phyloP scores from a whole-genome alignment of 2,797 vertebrate species.

The Bufotes viridis region DNA sequence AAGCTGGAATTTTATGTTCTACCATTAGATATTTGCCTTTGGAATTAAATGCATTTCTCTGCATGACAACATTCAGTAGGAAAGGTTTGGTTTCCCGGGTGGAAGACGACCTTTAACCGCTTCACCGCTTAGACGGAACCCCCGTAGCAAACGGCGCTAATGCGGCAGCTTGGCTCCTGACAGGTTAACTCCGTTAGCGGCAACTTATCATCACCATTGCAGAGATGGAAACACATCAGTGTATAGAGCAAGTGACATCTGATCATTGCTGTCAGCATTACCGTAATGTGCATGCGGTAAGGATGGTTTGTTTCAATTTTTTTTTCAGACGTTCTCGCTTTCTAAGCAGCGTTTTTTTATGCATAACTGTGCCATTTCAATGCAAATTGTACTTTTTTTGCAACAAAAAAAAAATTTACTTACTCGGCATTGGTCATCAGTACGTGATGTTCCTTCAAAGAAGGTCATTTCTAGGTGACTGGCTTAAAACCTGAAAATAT shows the following conservation, averaged over 20 bases:
- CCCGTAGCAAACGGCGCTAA: neutral
- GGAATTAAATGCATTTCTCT: conserved; percentile 56
- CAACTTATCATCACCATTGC: conserved; percentile 31
- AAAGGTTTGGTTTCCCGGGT: conserved; percentile 62
- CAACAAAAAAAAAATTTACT: neutral
- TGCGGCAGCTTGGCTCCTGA: neutral
- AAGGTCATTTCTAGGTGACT: neutral
- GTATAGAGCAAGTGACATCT: conserved; percentile 37
- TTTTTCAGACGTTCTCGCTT: conserved; percentile 1
- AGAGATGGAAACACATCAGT: conserved; percentile 28
- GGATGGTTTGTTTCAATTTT: conserved; percentile 48
- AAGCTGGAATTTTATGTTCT: conserved; percentile 70
- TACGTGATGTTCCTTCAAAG: neutral
- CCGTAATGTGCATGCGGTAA: conserved; percentile 36
- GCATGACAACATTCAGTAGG: conserved; percentile 54
- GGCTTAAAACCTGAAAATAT: neutral
- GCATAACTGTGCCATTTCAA: neutral
- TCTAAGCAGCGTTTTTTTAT: conserved; percentile 18
- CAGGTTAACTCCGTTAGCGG: conserved; percentile 21
- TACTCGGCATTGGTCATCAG: conserved; percentile 16
- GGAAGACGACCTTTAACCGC: conserved; percentile 5
- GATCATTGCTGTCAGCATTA: conserved; percentile 36
- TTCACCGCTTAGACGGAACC: neutral
- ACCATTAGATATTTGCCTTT: conserved; percentile 66
- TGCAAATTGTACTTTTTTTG: neutral